Evolutionary conservation across 2,797 vertebrate genomes (phyloP).

Genomic region (Pteropus rufus): DNA sequence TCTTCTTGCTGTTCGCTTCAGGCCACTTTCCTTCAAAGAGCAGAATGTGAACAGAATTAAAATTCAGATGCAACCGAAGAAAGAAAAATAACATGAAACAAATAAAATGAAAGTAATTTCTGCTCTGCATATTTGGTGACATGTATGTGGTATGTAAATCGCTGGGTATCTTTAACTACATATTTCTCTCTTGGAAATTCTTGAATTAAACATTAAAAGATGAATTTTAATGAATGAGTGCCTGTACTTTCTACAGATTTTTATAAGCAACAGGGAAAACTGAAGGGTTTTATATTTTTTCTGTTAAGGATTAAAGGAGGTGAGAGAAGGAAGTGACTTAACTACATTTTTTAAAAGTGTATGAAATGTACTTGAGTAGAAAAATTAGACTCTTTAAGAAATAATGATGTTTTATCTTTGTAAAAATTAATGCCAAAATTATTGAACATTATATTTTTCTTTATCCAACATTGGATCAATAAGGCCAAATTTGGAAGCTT

Average conservation of each 20-base stretch:
- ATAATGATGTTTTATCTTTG: background rate
- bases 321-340: slow-evolving; percentile 60
- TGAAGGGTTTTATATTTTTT: slow-evolving; percentile 21
- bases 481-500: background rate
- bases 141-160: slow-evolving; percentile 68
- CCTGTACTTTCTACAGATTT: slow-evolving; percentile 45
- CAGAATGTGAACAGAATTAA: slow-evolving; percentile 79
- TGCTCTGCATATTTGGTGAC: slow-evolving; percentile 64
- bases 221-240: slow-evolving; percentile 66
- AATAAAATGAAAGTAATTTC: slow-evolving; percentile 25
- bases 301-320: slow-evolving; percentile 42
- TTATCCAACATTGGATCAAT: background rate
- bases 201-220: slow-evolving; percentile 67
- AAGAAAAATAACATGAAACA: slow-evolving; percentile 4
- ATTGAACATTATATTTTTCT: background rate
- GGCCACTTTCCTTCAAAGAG: slow-evolving; percentile 72
- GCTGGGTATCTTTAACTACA: slow-evolving; percentile 63
- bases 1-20: slow-evolving; percentile 77
- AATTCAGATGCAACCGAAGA: slow-evolving; percentile 52
- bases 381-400: slow-evolving; percentile 49
- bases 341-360: slow-evolving; percentile 40
- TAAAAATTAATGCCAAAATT: slow-evolving; percentile 11
- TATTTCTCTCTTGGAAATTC: slow-evolving; percentile 61
- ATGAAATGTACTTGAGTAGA: slow-evolving; percentile 30
- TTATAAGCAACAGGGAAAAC: slow-evolving; percentile 62